A percentile compares a stretch with the other conserved stretches of the same genome.
Conservation (phyloP, 2,113 vertebrate species). For the Isichthys henryi region DNA sequence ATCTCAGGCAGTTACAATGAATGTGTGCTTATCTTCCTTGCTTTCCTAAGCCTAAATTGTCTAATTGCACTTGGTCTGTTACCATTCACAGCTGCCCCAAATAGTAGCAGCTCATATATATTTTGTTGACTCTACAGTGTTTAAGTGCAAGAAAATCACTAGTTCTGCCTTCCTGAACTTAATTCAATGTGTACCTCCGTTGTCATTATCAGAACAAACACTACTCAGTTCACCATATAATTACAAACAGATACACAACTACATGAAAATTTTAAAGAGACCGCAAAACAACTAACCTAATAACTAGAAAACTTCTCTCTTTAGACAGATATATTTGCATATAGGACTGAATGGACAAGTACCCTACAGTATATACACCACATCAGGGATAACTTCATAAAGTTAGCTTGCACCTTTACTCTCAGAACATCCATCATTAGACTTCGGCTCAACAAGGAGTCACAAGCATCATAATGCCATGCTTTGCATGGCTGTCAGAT, state of each 20-base stretch:
- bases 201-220: neutral
- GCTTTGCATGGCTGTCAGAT: neutral
- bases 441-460: neutral
- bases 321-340: neutral
- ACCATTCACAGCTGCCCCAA: neutral
- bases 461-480: neutral
- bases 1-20: neutral
- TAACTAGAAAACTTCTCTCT: neutral
- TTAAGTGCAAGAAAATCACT: neutral
- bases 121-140: neutral
- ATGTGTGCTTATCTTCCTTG: neutral
- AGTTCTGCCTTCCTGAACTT: neutral
- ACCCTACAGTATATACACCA: neutral
- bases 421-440: neutral
- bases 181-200: neutral
- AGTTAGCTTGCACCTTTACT: neutral
- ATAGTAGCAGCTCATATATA: neutral
- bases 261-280: neutral
- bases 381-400: neutral
- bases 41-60: neutral
- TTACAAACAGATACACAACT: neutral
- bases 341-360: neutral
- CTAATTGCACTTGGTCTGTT: neutral
- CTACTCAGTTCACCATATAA: neutral
- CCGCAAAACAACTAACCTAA: neutral